Evolutionary conservation across 2,113 vertebrate species (phyloP).

Genomic region (Melozone crissalis): DNA sequence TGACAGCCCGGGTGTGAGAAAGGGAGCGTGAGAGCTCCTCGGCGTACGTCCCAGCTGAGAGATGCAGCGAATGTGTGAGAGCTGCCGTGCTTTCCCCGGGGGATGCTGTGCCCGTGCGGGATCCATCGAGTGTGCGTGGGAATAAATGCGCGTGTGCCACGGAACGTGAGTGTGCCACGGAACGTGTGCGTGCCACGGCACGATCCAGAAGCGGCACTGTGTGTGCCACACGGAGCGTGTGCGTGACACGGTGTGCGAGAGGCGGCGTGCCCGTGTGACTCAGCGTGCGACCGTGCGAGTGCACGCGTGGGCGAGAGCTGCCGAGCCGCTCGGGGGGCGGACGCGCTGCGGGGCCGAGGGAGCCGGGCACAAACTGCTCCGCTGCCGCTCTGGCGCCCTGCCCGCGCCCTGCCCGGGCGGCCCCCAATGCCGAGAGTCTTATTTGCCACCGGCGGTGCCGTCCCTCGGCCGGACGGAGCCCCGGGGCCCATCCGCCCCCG

Average conservation of each 20-base stretch:
- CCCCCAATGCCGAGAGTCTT: not conserved
- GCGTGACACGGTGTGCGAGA: slow-evolving; percentile 11
- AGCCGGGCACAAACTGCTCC: not conserved
- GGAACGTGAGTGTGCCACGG: not conserved
- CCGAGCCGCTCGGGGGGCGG: not conserved
- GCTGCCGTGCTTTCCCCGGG: not conserved
- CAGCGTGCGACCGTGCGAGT: slow-evolving; percentile 15
- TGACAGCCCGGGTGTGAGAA: not conserved
- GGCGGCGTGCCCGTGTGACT: slow-evolving; percentile 30
- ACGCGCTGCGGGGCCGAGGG: not conserved
- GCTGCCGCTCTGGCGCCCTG: not conserved
- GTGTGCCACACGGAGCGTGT: not conserved
- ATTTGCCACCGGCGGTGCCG: not conserved
- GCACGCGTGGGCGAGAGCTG: slow-evolving; percentile 44
- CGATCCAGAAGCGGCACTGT: not conserved
- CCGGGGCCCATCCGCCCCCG: not conserved
- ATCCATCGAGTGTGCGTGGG: not conserved
- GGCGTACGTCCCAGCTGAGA: not conserved
- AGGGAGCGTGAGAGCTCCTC: not conserved
- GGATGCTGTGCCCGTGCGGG: not conserved
- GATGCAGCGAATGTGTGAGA: not conserved
- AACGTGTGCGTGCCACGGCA: not conserved
- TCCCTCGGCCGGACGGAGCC: not conserved
- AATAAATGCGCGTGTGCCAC: not conserved
- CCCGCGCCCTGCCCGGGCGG: not conserved